phyloP scores from a whole-genome alignment of 2,113 vertebrate species.

The Lamprotornis superbus region DNA sequence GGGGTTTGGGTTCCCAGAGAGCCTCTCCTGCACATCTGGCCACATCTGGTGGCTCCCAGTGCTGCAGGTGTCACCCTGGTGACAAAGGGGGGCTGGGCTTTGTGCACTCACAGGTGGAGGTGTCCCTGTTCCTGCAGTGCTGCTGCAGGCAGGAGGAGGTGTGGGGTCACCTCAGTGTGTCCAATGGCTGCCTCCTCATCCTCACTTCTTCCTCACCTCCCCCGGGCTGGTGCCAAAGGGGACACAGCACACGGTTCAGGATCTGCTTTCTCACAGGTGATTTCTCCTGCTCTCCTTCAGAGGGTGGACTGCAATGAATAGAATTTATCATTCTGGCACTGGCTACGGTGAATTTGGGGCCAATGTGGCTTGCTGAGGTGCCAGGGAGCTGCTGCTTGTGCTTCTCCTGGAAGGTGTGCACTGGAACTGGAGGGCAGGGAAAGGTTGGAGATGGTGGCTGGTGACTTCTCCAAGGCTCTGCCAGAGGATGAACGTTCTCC shows the following conservation, averaged over 20 bases:
- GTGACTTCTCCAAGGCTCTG: background rate
- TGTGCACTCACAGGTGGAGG: background rate
- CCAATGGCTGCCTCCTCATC: background rate
- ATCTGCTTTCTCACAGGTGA: background rate
- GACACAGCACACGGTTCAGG: background rate
- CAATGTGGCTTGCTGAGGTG: background rate
- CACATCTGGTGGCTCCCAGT: rapidly evolving
- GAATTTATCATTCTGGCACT: background rate
- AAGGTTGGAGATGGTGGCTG: background rate
- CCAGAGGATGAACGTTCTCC: background rate
- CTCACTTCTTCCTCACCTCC: background rate
- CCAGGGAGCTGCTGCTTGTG: background rate
- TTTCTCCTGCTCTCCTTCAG: background rate
- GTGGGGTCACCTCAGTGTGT: background rate
- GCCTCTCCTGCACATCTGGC: background rate
- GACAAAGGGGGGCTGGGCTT: rapidly evolving
- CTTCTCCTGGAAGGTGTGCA: background rate
- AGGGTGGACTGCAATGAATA: background rate
- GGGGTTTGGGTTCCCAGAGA: background rate
- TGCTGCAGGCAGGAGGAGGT: background rate
- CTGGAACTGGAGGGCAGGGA: background rate
- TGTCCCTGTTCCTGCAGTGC: background rate
- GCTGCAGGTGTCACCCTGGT: background rate
- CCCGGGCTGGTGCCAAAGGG: background rate
- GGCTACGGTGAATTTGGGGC: background rate